Conservation (phyloP, 2,113 vertebrate genomes). For the Sinosuthora webbiana region DNA sequence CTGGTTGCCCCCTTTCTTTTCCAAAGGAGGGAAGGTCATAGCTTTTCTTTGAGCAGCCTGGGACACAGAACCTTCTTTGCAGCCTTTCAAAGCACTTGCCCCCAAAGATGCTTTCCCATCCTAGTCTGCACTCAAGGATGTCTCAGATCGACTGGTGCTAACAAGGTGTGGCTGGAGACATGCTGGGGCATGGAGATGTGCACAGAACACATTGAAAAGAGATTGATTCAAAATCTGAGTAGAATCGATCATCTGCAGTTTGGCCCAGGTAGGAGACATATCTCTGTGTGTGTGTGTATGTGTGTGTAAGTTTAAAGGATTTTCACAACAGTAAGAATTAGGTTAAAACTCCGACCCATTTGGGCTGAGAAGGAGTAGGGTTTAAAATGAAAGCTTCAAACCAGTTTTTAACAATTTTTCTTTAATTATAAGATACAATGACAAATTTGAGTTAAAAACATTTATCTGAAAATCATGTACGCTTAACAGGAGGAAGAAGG, state of each 20-base stretch:
- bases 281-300: neutral
- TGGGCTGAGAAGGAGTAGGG: neutral
- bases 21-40: neutral
- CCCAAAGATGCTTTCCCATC: neutral
- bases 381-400: neutral
- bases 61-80: neutral
- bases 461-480: neutral
- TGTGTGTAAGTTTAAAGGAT: neutral
- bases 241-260: neutral
- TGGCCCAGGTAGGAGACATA: neutral
- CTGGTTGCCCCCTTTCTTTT: neutral
- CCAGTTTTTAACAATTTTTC: neutral
- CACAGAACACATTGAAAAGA: neutral
- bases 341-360: neutral
- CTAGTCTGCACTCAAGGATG: neutral
- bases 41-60: neutral
- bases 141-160: neutral
- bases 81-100: neutral
- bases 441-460: neutral
- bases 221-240: neutral
- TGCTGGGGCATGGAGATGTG: neutral
- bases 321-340: neutral
- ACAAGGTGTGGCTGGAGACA: neutral
- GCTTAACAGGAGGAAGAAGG: slow-evolving; percentile 6
- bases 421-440: neutral